Evolutionary conservation across 2,113 vertebrate genomes (phyloP), one percentile per base, ranked within the genome.

Genomic region (Austrofundulus limnaeus): DNA sequence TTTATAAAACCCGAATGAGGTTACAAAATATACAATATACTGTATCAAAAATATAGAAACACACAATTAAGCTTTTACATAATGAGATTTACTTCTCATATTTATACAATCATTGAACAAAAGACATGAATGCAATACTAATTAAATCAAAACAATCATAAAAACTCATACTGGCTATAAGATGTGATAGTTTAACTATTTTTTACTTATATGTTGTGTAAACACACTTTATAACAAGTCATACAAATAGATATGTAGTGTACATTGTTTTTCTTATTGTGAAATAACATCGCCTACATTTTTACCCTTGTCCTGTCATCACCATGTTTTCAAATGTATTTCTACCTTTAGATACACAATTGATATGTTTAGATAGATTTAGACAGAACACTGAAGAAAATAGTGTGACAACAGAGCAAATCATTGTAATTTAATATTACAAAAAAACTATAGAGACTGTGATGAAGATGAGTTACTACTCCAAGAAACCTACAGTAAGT

Each of bases 141-240:
- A 21, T 59, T 48, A 61, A 71, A 77, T 24, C 38, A 20, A 54
- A 58, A 63, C 12, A 68, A 49, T 70, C 34, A 60, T 15, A n/a
- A 59, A 21, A 41, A 49, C 46, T 28, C 3, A 66, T 11, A 38
- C 6, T 46, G 19, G 2, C 53, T 2, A 1, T 23, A 4, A 28
- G 13, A 58, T 39, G 12, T 19, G 61, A 6, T 51, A 19, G 49
- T 19, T 61, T 17, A 53, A 41, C 39, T 25, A 25, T 10, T 20
- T 45, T 67, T 23, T 31, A 38, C 42, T 78, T 9, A 47, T 47
- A 71, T 55, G 46, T 51, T 43, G 17, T 71, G 42, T 66, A 43
- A 58, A 76, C 24, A 73, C 57, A 85, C 46, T 87, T 80, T 45
- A 77, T 56, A 81, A 80, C 68, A 85, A 75, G 69, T 78, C 68